Evolutionary conservation across 2,797 vertebrate species (phyloP).

Genomic region (Enoplosus armatus): DNA sequence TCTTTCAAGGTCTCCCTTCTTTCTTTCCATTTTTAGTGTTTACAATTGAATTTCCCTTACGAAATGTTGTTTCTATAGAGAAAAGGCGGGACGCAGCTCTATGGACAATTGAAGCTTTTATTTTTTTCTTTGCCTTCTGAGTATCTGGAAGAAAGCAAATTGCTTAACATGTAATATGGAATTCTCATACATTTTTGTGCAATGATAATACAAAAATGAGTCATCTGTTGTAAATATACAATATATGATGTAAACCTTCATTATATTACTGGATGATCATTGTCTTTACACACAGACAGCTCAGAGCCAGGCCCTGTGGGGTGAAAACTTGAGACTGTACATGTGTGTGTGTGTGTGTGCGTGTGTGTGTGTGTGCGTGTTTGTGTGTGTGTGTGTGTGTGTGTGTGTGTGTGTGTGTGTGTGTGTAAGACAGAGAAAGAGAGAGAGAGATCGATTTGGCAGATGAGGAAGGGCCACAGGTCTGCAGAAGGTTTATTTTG

Average conservation of each 20-base stretch:
- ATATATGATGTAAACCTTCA: conserved; percentile 51
- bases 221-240: conserved; percentile 47
- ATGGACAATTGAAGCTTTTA: background rate
- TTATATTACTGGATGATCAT: conserved; percentile 37
- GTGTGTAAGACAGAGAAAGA: background rate
- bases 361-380: conserved; percentile 8
- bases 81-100: background rate
- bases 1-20: no score
- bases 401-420: conserved; percentile 10
- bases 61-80: background rate
- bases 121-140: background rate
- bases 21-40: no score
- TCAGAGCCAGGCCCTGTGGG: conserved; percentile 49
- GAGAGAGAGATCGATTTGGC: conserved; percentile 51
- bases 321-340: conserved; percentile 22
- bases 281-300: conserved; percentile 19
- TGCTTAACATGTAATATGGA: background rate
- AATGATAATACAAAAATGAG: conserved; percentile 23
- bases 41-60: no score
- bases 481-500: conserved; percentile 66
- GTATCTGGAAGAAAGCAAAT: background rate
- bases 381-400: conserved; percentile 5
- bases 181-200: conserved; percentile 25
- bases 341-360: conserved; percentile 15
- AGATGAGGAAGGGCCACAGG: conserved; percentile 46